Conservation (phyloP, 2,113 vertebrate species). For the Plectropomus leopardus region DNA sequence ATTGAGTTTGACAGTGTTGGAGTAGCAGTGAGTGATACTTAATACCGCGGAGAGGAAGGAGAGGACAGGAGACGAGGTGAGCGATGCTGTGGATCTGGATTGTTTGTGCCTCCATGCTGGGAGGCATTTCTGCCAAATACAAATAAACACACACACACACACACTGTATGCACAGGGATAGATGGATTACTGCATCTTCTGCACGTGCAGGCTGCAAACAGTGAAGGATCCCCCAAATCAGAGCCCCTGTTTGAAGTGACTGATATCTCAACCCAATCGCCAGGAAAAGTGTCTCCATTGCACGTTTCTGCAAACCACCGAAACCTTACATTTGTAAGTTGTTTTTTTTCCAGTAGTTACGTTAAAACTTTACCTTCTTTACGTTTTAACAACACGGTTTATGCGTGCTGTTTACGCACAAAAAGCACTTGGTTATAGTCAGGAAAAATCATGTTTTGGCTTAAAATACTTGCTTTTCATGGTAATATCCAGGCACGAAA, state of each 20-base stretch:
- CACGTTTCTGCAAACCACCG: too few relatives aligned
- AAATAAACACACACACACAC: conserved; percentile 31
- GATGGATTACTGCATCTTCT: conserved; percentile 27
- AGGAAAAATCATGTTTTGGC: too few relatives aligned
- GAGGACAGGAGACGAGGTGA: conserved; percentile 62
- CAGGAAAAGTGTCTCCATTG: too few relatives aligned
- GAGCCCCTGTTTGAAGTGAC: conserved; percentile 2
- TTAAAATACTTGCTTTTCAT: too few relatives aligned
- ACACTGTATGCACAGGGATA: not conserved
- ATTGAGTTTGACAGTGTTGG: conserved; percentile 73
- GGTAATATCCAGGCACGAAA: too few relatives aligned
- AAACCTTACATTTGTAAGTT: too few relatives aligned
- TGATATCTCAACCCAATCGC: not conserved
- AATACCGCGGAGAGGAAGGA: conserved; percentile 52
- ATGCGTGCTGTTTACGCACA: too few relatives aligned
- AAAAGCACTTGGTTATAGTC: too few relatives aligned
- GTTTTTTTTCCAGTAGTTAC: too few relatives aligned
- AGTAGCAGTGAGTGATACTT: conserved; percentile 66
- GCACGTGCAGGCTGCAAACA: not conserved
- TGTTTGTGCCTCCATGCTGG: conserved; percentile 51
- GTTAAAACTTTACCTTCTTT: too few relatives aligned
- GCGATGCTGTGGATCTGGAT: conserved; percentile 46
- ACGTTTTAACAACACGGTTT: too few relatives aligned
- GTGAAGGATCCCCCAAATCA: conserved; percentile 2
- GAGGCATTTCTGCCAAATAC: conserved; percentile 49